Conservation (phyloP, 2,888 invertebrate species). For the Sphaeridia pumilis region DNA sequence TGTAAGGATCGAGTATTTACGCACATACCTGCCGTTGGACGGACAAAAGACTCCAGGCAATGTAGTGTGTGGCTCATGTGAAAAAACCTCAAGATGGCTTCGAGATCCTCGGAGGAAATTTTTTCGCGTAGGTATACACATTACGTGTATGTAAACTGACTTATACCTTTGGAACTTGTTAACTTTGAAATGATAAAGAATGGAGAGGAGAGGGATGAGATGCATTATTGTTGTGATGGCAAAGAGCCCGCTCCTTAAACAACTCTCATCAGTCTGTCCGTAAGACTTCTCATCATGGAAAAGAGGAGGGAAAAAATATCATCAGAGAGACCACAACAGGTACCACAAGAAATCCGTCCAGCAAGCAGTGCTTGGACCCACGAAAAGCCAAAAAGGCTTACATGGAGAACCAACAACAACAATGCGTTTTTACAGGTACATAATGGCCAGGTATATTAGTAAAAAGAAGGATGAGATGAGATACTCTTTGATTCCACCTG, state of each 20-base stretch:
- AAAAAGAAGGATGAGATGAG: too few relatives aligned
- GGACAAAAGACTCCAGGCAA: constrained; percentile 11
- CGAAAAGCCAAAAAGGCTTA: too few relatives aligned
- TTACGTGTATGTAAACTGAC: too few relatives aligned
- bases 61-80: constrained; percentile 14
- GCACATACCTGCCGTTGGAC: neutral
- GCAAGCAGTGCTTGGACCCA: too few relatives aligned
- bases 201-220: neutral
- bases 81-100: constrained; percentile 29
- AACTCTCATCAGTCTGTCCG: neutral
- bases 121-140: constrained; percentile 26
- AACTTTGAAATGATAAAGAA: neutral
- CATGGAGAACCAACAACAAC: too few relatives aligned
- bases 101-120: constrained; percentile 25
- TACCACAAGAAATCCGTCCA: too few relatives aligned
- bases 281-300: too few relatives aligned
- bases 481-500: too few relatives aligned
- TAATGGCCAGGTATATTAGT: too few relatives aligned
- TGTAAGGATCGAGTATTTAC: neutral
- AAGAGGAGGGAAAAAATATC: neutral
- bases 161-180: neutral
- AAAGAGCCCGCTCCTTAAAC: neutral
- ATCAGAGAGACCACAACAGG: too few relatives aligned
- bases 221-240: neutral
- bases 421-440: too few relatives aligned